Base-by-base conservation (phyloP, 2,113 vertebrate species). In the Leuciscus idus region DNA sequence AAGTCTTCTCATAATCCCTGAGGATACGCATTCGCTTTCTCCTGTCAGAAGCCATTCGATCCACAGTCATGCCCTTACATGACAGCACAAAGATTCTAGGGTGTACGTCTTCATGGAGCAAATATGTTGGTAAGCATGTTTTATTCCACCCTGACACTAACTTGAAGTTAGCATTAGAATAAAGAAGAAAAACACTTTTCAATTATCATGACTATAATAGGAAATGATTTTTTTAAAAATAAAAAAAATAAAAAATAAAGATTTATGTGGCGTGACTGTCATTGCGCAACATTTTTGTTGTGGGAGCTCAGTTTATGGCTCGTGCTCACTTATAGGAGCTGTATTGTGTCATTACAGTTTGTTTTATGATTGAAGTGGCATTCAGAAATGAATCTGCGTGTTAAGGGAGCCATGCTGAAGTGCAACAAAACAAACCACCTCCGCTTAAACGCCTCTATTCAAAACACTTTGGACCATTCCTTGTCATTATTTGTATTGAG, bases 401-500 rank as follows among this genome's bases (percentile, higher is more conserved):
- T 55, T 76, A 28, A 84, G 43, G 50, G 79, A 48, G 48, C 21
- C 15, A 15, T 36, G 13, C 9, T 57, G 21, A 64, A 81, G 72
- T 59, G 55, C 55, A 79, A 28, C 85, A 86, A 81, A 86, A 74
- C 57, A 80, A 74, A 62, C 85, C 78, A 50, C 55, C 70, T 75
- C 55, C 55, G 39, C 55, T 52, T 36, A 75, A 57, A 48, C 46
- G 57, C 55, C 28, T 75, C 70, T 74, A 81, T 61, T 81, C 77
- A 73, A 74, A 72, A 81, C 81, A 83, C 81, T 83, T 70, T 48
- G 61, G 36, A 50, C 39, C 9, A 1, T 50, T 83, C 5, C 81
- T 66, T 83, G 46, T 5, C 17, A n/a, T 83, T 81, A 50, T 81
- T 48, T 33, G 30, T 52, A 50, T 36, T n/a, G 10, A 30, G 46